Percentiles rank a stretch among this genome's conserved stretches.
These are phyloP conservation scores for Calameuta pallipes DNA, from an alignment of 2,888 invertebrate species.

Conservation along the genomic window DNA sequence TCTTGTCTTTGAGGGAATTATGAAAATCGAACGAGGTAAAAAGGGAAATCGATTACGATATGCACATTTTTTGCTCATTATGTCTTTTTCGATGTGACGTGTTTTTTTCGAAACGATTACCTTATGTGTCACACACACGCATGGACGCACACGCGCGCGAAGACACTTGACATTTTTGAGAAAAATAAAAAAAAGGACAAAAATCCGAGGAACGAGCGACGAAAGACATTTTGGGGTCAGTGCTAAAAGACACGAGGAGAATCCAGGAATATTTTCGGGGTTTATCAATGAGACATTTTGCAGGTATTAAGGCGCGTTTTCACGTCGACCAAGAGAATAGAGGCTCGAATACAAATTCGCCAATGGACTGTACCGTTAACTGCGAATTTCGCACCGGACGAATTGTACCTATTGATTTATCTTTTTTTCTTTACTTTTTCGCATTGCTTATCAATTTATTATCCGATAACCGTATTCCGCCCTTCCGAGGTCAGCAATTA, in stretches of 20 bases:
- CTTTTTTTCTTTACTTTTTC: neutral
- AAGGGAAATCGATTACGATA: neutral
- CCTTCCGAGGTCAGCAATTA: neutral
- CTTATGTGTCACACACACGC: neutral
- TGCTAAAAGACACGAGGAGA: neutral
- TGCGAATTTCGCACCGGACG: neutral
- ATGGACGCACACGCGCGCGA: neutral
- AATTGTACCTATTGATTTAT: neutral
- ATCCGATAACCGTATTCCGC: neutral
- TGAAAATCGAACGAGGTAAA: neutral
- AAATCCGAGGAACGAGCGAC: neutral
- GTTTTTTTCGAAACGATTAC: neutral
- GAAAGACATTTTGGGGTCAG: neutral
- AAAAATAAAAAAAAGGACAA: neutral
- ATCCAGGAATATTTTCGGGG: neutral
- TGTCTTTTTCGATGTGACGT: neutral
- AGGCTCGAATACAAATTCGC: neutral
- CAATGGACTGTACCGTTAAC: neutral
- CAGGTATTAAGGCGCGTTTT: neutral
- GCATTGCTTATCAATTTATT: neutral
- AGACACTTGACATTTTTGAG: neutral
- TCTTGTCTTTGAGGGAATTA: neutral
- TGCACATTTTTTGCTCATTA: too few relatives aligned
- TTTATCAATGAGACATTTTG: neutral
- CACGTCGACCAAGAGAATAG: neutral